Conservation (phyloP, 2,888 invertebrate genomes). For the Agonopterix heracliana region DNA sequence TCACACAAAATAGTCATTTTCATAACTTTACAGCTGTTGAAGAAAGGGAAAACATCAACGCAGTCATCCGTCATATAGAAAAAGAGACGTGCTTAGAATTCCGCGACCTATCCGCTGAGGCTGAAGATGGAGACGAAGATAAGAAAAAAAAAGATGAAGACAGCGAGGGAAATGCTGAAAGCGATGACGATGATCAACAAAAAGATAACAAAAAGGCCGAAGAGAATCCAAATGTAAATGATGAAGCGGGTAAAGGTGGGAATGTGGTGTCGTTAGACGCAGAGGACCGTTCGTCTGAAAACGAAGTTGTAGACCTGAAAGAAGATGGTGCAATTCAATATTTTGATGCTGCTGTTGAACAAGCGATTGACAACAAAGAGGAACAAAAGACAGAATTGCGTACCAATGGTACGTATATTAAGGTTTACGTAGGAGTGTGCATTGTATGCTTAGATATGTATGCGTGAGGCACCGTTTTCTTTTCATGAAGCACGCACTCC, state of each 20-base stretch:
- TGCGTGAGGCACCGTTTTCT: too few species aligned
- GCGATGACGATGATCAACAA: slow-evolving; percentile 9
- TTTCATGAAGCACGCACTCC: too few species aligned
- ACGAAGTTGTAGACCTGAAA: too few species aligned
- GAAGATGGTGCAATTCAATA: too few species aligned
- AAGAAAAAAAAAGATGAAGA: not conserved
- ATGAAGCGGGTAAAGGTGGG: not conserved
- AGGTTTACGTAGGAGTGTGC: too few species aligned
- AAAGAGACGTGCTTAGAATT: slow-evolving; percentile 61
- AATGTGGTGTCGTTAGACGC: not conserved
- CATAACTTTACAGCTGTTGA: slow-evolving; percentile 42
- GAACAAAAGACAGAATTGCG: not conserved
- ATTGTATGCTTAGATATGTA: too few species aligned
- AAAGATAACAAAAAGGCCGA: slow-evolving; percentile 1
- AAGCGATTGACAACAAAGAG: not conserved
- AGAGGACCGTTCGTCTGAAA: too few species aligned
- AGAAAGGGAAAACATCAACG: slow-evolving; percentile 55
- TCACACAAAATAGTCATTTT: too few species aligned
- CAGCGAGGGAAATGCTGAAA: slow-evolving; percentile 1
- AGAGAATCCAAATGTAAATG: not conserved
- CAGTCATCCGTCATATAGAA: slow-evolving; percentile 56
- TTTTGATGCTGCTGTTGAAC: not conserved
- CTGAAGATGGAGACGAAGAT: not conserved
- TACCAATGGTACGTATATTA: too few species aligned
- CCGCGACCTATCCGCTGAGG: slow-evolving; percentile 4